Base-by-base conservation (phyloP, 1,140 invertebrate genomes). In the Yoshiicerus persimilis region DNA sequence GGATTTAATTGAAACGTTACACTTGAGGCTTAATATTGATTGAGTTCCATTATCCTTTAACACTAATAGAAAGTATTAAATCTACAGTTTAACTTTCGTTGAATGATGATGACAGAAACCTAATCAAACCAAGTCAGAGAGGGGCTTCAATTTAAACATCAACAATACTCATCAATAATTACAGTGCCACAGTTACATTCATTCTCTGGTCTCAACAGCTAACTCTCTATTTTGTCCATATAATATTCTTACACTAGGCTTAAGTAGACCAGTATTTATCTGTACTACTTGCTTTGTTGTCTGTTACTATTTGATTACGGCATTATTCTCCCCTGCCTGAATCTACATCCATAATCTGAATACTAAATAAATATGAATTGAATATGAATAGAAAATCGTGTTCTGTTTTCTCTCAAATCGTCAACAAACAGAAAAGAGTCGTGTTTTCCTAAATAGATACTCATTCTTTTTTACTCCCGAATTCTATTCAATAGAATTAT, bases 341-440 rank as follows among this genome's bases (percentile, higher is more conserved):
- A 34, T 80, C 13, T 32, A 32, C 30, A 32, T 30, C 25, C 66
- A 70, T 30, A 70, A 70, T 70, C 30, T 70, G 66, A 70, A 70
- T 70, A 70, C 66, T 27, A 70, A 70, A 70, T 30, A 70, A 30
- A 30, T 30, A 16, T 70, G 66, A 70, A 70, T 30, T 70, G 30
- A 36, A 34, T 36, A 80, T 80, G 75, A 80, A 80, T 80, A 38
- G 6, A 80, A 80, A 80, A 80, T 80, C 75, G 75, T 80, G 75
- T 80, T 80, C 32, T 80, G 75, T 80, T 80, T 80, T 80, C 75
- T 80, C 75, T 23, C 32, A 80, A 80, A 80, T 80, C 75, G 75
- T 80, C 75, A 80, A 80, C 75, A 80, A 80, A 80, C 75, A 80
- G 75, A 80, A 80, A 80, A 38, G 75, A 80, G 32, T 80, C 75